phyloP scores from a whole-genome alignment of 2,113 vertebrate genomes.

The Crocuta crocuta region DNA sequence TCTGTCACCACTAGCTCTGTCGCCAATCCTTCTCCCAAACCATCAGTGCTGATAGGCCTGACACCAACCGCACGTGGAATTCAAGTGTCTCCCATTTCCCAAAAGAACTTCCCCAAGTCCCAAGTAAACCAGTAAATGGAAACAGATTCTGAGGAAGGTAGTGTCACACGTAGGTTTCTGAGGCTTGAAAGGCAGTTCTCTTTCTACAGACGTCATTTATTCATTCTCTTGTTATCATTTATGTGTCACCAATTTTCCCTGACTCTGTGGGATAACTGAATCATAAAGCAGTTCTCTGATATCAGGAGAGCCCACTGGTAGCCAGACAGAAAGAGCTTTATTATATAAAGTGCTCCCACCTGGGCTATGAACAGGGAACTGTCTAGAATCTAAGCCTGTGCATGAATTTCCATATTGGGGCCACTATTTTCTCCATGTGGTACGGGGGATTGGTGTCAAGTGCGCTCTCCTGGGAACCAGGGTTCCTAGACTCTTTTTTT shows the following conservation, averaged over 20 bases:
- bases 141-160: background rate
- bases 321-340: constrained; percentile 20
- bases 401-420: background rate
- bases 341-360: constrained; percentile 42
- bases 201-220: background rate
- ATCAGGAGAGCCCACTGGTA: constrained; percentile 13
- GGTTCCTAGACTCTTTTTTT: background rate
- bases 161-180: background rate
- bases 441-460: background rate
- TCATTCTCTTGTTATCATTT: background rate
- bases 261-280: constrained; percentile 54
- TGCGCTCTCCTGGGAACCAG: background rate
- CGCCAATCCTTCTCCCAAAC: background rate
- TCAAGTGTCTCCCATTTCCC: background rate
- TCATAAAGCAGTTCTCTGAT: constrained; percentile 55
- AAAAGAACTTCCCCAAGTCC: background rate
- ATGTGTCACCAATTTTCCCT: constrained; percentile 1
- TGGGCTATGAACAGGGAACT: background rate
- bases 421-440: background rate
- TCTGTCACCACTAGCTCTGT: background rate
- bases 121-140: background rate
- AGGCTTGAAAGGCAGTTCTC: background rate
- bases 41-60: background rate
- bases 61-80: background rate
- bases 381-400: constrained; percentile 17